phyloP scores from a whole-genome alignment of 2,888 invertebrate genomes.

The Macrosoma leucophasiata region DNA sequence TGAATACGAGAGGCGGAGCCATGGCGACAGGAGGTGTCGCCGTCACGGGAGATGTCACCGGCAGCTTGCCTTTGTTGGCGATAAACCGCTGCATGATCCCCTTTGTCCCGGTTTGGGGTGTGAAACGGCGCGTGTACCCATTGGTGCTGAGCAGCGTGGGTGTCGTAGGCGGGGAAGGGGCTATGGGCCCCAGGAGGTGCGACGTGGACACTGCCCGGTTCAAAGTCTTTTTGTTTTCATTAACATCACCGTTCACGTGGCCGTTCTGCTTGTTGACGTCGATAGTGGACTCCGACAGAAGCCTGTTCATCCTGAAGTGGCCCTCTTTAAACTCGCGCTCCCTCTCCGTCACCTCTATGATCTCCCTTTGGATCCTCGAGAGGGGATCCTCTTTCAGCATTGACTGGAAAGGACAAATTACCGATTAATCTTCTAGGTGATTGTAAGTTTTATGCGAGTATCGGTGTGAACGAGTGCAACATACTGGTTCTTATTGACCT shows the following conservation, averaged over 20 bases:
- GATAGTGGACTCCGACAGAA: constrained; percentile 64
- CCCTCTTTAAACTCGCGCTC: constrained; percentile 87
- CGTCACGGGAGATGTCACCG: constrained; percentile 41
- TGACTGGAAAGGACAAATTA: constrained; percentile 51
- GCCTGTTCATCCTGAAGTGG: constrained; percentile 62
- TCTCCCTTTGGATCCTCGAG: constrained; percentile 91
- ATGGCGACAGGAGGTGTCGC: constrained; percentile 40
- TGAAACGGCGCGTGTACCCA: constrained; percentile 76
- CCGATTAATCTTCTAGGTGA: background rate
- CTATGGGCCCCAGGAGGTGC: constrained; percentile 55
- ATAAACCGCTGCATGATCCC: constrained; percentile 92
- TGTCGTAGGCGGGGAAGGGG: constrained; percentile 53
- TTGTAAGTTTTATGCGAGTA: constrained; percentile 14
- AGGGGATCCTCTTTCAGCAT: constrained; percentile 82
- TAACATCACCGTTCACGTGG: constrained; percentile 52
- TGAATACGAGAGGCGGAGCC: constrained; percentile 43
- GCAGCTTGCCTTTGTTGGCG: constrained; percentile 84
- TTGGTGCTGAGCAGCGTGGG: constrained; percentile 58
- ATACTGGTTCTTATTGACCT: constrained; percentile 29
- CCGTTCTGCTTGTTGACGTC: constrained; percentile 67
- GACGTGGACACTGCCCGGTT: constrained; percentile 66
- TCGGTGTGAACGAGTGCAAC: constrained; percentile 15
- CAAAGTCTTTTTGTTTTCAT: constrained; percentile 43
- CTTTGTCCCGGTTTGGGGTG: constrained; percentile 79
- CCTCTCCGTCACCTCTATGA: constrained; percentile 88